phyloP scores from a whole-genome alignment of 2,888 invertebrate genomes.

The Branchipolynoe longqiensis region DNA sequence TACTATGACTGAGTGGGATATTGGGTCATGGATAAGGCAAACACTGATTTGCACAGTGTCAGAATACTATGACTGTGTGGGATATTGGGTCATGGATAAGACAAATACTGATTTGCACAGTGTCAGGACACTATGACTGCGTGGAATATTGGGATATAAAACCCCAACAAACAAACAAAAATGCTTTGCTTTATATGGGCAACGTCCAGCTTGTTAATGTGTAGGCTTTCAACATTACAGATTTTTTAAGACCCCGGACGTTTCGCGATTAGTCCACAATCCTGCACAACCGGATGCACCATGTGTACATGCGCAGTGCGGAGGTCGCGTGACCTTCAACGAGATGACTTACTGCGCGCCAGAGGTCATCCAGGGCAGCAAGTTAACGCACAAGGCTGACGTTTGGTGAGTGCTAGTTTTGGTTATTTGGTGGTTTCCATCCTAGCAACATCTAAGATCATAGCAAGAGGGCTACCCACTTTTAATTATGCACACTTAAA shows the following conservation, averaged over 20 bases:
- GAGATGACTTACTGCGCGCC: slow-evolving; percentile 49
- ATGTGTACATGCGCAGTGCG: slow-evolving; percentile 16
- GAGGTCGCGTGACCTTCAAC: slow-evolving; percentile 23
- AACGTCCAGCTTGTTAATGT: neutral
- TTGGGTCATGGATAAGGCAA: too few relatives aligned
- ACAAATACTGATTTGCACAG: neutral
- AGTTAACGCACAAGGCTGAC: slow-evolving; percentile 43
- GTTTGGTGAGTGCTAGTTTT: slow-evolving; percentile 18
- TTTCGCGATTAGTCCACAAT: neutral
- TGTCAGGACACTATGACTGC: too few relatives aligned
- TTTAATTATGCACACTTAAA: too few relatives aligned
- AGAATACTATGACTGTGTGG: too few relatives aligned
- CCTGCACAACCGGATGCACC: neutral
- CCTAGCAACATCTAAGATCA: too few relatives aligned
- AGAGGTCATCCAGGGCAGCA: slow-evolving; percentile 9
- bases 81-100: too few relatives aligned
- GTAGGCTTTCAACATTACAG: neutral
- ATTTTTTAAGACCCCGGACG: slow-evolving; percentile 15
- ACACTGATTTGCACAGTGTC: too few relatives aligned
- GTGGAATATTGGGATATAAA: neutral
- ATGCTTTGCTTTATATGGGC: neutral
- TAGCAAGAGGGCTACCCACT: too few relatives aligned
- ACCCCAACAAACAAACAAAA: neutral
- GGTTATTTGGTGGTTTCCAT: too few relatives aligned
- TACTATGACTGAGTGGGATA: too few relatives aligned